Evolutionary conservation across 2,888 invertebrate genomes (phyloP).

Genomic region (Hyppa rectilinea): DNA sequence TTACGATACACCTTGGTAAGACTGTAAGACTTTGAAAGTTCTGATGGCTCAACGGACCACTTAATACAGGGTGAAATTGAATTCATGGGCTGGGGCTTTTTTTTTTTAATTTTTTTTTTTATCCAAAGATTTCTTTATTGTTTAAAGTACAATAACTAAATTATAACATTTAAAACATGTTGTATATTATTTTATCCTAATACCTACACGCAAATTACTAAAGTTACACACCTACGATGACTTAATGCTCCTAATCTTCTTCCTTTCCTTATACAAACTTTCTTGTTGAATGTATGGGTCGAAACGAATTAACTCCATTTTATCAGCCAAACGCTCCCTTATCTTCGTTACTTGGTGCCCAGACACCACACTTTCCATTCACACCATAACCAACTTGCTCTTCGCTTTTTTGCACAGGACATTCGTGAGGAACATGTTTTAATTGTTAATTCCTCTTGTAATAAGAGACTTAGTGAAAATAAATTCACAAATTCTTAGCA

Average conservation of each 20-base stretch:
- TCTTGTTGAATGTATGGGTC: constrained; percentile 94
- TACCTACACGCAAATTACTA: constrained; percentile 63
- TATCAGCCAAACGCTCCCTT: constrained; percentile 94
- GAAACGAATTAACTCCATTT: constrained; percentile 93
- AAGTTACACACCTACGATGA: constrained; percentile 67
- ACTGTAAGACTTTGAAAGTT: too few species aligned
- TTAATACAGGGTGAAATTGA: too few species aligned
- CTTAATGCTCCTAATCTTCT: constrained; percentile 93
- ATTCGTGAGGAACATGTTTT: constrained; percentile 93
- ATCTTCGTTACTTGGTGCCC: constrained; percentile 93
- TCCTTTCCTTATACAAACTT: constrained; percentile 91
- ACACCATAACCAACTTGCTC: constrained; percentile 95
- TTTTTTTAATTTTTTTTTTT: too few species aligned
- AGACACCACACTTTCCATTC: constrained; percentile 94
- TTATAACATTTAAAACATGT: constrained; percentile 79
- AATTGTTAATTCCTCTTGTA: background rate
- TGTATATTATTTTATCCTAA: constrained; percentile 74
- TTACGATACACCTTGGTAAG: too few species aligned
- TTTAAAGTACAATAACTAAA: constrained; percentile 86
- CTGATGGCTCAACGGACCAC: too few species aligned
- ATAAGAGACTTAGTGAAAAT: constrained; percentile 8
- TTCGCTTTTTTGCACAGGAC: constrained; percentile 93
- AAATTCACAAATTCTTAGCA: background rate
- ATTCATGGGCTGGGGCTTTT: too few species aligned
- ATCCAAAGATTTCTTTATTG: constrained; percentile 87